Evolutionary conservation across 1,140 invertebrate species (phyloP).

Genomic region (Bemisia tabaci): DNA sequence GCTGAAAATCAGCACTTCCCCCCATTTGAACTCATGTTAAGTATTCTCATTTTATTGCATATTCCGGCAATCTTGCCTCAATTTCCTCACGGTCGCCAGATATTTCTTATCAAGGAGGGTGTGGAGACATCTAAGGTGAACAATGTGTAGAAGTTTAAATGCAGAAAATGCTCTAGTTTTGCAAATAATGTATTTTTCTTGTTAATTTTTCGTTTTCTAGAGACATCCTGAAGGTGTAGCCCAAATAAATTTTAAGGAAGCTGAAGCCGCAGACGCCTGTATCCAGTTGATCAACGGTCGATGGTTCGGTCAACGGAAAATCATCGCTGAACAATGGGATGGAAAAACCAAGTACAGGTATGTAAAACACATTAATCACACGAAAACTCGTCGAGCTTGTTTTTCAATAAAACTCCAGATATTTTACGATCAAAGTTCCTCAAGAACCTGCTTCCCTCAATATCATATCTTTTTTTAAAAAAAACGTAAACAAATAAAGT

Average conservation of each 20-base stretch:
- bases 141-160: no score
- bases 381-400: not conserved
- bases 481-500: not conserved
- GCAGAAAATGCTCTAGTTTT: no score
- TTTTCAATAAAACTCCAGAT: not conserved
- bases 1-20: no score
- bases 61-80: no score
- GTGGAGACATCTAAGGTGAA: no score
- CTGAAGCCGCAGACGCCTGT: conserved; percentile 83
- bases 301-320: conserved; percentile 76
- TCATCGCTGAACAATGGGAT: conserved; percentile 85
- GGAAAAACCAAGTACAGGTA: conserved; percentile 85
- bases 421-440: not conserved
- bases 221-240: conserved; percentile 88
- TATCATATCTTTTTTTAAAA: not conserved
- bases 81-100: no score
- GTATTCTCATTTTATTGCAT: no score
- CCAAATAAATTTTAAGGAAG: conserved; percentile 76
- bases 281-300: conserved; percentile 76
- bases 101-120: no score
- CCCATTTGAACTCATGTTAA: no score
- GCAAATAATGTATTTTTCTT: no score
- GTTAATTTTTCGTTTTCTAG: conserved; percentile 41
- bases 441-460: not conserved
- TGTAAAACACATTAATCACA: conserved; percentile 23